Percentiles rank a stretch among this genome's conserved stretches.
Conservation (phyloP, 2,888 invertebrate species). For the Chymomyza caudatula region DNA sequence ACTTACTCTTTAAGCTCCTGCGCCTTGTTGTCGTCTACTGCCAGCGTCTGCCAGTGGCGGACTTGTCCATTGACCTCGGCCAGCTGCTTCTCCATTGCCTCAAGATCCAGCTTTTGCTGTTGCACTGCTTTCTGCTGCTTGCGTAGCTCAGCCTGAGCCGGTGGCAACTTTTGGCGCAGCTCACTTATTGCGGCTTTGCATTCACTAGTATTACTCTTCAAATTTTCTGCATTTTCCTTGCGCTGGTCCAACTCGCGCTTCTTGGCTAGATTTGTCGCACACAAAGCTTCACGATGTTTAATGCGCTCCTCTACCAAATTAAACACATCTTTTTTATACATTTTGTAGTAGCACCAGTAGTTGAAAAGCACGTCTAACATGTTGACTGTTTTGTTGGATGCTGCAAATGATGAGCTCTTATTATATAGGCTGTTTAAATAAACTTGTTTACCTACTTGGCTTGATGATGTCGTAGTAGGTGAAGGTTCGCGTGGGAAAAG, state of each 20-base stretch:
- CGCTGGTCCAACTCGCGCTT: conserved; percentile 44
- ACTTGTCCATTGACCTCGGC: conserved; percentile 38
- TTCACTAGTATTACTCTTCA: conserved; percentile 30
- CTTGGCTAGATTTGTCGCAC: conserved; percentile 36
- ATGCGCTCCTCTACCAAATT: conserved; percentile 47
- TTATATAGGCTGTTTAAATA: background rate
- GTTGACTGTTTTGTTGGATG: conserved; percentile 68
- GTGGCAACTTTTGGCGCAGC: conserved; percentile 25
- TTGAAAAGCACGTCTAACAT: conserved; percentile 70
- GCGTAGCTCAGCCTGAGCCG: conserved; percentile 26
- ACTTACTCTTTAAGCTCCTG: conserved; percentile 47
- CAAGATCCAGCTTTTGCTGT: conserved; percentile 40
- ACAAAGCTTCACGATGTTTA: conserved; percentile 42
- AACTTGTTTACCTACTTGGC: conserved; percentile 59
- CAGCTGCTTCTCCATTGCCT: conserved; percentile 20
- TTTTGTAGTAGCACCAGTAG: conserved; percentile 71
- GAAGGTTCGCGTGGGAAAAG: conserved; percentile 68
- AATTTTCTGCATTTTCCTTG: conserved; percentile 32
- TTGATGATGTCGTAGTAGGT: conserved; percentile 66
- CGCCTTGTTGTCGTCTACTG: conserved; percentile 63
- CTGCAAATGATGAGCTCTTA: conserved; percentile 35
- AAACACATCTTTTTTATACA: conserved; percentile 68
- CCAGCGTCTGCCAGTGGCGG: conserved; percentile 40
- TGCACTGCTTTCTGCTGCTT: conserved; percentile 33
- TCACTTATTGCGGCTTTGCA: conserved; percentile 38